These are phyloP conservation scores for Oppia nitens DNA, from an alignment of 1,140 invertebrate genomes.

Conservation along the genomic window DNA sequence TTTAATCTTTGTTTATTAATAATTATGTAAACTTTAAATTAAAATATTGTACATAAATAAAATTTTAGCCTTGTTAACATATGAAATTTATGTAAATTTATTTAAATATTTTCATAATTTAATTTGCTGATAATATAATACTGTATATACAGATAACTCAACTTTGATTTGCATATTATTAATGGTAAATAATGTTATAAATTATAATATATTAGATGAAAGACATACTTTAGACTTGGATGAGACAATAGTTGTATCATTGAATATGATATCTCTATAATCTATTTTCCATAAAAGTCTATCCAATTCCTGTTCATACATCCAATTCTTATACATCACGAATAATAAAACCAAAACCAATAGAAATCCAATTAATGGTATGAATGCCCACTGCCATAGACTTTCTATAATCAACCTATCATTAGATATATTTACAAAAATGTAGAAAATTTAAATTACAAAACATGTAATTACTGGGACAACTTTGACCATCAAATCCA, in stretches of 20 bases:
- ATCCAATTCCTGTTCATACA: conserved; percentile 93
- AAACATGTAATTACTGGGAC: conserved; percentile 17
- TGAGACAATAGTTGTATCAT: conserved; percentile 16
- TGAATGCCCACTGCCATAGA: conserved; percentile 36
- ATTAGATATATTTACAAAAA: no score
- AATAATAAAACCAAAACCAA: conserved; percentile 59
- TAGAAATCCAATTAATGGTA: conserved; percentile 49
- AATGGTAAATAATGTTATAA: no score
- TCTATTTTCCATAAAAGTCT: conserved; percentile 92
- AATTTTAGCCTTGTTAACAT: no score
- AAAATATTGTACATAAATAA: no score
- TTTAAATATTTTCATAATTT: conserved; percentile 55
- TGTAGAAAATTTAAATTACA: no score
- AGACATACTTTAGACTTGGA: conserved; percentile 5
- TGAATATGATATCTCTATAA: conserved; percentile 45
- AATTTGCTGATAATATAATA: conserved; percentile 64
- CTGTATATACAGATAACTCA: conserved; percentile 38
- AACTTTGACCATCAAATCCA: conserved; percentile 55
- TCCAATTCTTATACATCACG: conserved; percentile 84
- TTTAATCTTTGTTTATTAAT: no score
- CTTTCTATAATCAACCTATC: conserved; percentile 23
- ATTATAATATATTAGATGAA: no score
- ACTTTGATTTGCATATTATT: no score
- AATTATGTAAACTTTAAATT: no score
- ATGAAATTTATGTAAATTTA: no score